phyloP scores from a whole-genome alignment of 2,113 vertebrate species.

The Xiphorhynchus elegans region DNA sequence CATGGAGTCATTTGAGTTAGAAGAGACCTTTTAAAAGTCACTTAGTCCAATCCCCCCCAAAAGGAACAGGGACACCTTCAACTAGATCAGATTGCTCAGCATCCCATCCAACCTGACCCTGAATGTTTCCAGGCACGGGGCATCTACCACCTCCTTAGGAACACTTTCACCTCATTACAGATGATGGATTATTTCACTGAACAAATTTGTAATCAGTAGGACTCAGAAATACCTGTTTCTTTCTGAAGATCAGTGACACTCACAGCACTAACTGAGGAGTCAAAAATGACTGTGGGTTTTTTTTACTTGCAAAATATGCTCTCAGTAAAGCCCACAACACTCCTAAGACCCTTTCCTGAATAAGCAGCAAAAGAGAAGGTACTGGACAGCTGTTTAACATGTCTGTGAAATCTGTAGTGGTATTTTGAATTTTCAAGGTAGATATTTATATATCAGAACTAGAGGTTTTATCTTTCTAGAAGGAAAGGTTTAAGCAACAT shows the following conservation, averaged over 20 bases:
- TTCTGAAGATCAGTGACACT: neutral
- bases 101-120: neutral
- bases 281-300: neutral
- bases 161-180: neutral
- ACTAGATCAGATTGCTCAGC: neutral
- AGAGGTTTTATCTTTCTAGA: neutral
- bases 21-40: neutral
- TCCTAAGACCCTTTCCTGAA: neutral
- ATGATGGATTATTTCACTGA: conserved; percentile 21
- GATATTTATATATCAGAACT: neutral
- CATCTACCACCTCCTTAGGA: neutral
- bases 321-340: neutral
- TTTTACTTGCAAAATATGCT: neutral
- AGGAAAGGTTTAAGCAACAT: neutral
- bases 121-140: neutral
- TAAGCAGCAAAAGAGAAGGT: neutral
- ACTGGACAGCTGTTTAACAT: neutral
- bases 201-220: neutral
- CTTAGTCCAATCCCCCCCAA: neutral
- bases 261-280: neutral
- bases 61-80: neutral
- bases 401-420: neutral
- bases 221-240: neutral
- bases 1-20: neutral
- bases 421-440: neutral